These are phyloP conservation scores for Hoplodrina blanda DNA, from an alignment of 2,888 invertebrate species.

Conservation along the genomic window DNA sequence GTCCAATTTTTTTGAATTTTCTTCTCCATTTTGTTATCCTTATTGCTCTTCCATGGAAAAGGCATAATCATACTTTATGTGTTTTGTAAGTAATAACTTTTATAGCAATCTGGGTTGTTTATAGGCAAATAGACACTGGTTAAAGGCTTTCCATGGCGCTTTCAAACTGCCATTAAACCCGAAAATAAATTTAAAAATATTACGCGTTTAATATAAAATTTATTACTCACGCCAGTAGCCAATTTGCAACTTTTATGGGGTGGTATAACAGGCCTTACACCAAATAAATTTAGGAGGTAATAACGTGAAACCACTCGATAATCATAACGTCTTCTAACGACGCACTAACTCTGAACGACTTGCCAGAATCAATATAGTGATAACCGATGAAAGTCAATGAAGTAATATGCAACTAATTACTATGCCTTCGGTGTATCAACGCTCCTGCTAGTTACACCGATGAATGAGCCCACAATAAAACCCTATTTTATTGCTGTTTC, in stretches of 20 bases:
- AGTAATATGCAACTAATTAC: slow-evolving; percentile 73
- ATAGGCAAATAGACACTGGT: slow-evolving; percentile 65
- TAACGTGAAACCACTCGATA: slow-evolving; percentile 68
- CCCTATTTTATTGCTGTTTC: slow-evolving; percentile 87
- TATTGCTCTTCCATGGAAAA: slow-evolving; percentile 38
- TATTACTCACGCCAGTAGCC: slow-evolving; percentile 65
- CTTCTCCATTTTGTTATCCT: slow-evolving; percentile 6
- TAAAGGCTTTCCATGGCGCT: slow-evolving; percentile 55
- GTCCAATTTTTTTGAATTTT: neutral
- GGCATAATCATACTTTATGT: slow-evolving; percentile 41
- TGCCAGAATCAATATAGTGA: slow-evolving; percentile 50
- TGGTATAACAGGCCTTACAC: slow-evolving; percentile 65
- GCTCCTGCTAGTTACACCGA: slow-evolving; percentile 68
- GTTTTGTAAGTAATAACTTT: slow-evolving; percentile 48
- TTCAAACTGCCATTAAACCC: slow-evolving; percentile 66
- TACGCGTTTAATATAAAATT: slow-evolving; percentile 68
- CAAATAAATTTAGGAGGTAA: slow-evolving; percentile 67
- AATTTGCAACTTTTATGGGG: slow-evolving; percentile 69
- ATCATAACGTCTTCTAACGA: slow-evolving; percentile 68
- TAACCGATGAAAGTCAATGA: slow-evolving; percentile 48
- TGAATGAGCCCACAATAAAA: slow-evolving; percentile 84
- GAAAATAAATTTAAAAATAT: slow-evolving; percentile 69
- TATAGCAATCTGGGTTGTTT: slow-evolving; percentile 59
- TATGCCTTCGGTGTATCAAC: slow-evolving; percentile 71
- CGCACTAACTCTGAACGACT: slow-evolving; percentile 58